phyloP scores from a whole-genome alignment of 2,797 vertebrate genomes.

The Anniella stebbinsi region DNA sequence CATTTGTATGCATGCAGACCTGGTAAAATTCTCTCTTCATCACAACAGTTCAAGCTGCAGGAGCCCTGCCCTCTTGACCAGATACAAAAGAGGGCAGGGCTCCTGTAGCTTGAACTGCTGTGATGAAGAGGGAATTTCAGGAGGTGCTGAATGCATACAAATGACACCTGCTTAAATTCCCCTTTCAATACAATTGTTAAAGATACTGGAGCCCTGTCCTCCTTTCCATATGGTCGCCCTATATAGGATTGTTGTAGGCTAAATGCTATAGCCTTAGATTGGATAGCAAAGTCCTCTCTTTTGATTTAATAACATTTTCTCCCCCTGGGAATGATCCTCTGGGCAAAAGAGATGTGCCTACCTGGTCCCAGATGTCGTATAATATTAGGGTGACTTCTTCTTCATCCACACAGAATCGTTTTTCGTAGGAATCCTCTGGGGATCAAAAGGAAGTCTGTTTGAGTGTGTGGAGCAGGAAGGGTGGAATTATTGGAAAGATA shows the following conservation, averaged over 20 bases:
- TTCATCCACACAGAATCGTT: slow-evolving; percentile 87
- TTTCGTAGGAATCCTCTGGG: slow-evolving; percentile 89
- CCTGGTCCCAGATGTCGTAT: slow-evolving; percentile 94
- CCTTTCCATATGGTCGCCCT: too few species aligned
- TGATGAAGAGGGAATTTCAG: too few species aligned
- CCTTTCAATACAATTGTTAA: too few species aligned
- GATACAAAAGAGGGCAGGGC: too few species aligned
- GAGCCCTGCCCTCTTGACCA: too few species aligned
- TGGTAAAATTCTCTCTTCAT: too few species aligned
- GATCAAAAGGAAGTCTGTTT: slow-evolving; percentile 19
- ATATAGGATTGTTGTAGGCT: neutral
- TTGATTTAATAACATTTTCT: neutral
- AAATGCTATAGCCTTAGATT: neutral
- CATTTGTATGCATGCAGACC: too few species aligned
- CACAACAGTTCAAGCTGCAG: too few species aligned
- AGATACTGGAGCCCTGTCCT: too few species aligned
- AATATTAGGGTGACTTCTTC: slow-evolving; percentile 90
- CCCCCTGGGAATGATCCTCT: neutral
- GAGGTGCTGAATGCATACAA: too few species aligned
- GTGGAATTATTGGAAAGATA: neutral
- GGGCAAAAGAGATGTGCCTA: slow-evolving; percentile 55
- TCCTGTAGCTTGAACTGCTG: too few species aligned
- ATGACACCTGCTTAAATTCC: too few species aligned
- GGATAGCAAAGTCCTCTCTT: neutral
- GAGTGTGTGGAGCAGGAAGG: slow-evolving; percentile 15